A percentile compares a stretch with the other conserved stretches of the same genome.
These are phyloP conservation scores for Trachelipus rathkii DNA, from an alignment of 1,140 invertebrate genomes.

Conservation along the genomic window DNA sequence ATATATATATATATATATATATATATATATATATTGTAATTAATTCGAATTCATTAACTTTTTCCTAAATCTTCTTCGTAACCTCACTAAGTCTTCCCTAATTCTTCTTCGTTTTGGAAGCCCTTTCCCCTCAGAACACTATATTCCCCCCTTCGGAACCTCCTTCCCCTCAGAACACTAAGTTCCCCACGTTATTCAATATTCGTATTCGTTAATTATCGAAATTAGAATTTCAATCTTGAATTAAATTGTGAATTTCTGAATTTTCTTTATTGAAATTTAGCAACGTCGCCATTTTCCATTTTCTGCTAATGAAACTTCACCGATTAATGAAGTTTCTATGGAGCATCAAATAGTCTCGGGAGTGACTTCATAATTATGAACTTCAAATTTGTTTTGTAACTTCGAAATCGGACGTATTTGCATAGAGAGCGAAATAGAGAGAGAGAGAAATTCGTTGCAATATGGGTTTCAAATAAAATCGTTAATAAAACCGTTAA, in stretches of 20 bases:
- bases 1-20: too few species aligned
- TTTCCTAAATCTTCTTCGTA: too few species aligned
- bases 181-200: not conserved
- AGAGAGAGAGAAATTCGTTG: too few species aligned
- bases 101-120: too few species aligned
- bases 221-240: conserved; percentile 13
- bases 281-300: conserved; percentile 1
- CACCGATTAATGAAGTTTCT: conserved; percentile 1
- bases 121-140: too few species aligned
- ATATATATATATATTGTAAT: too few species aligned
- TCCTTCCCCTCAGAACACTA: not conserved
- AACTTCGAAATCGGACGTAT: not conserved
- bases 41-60: too few species aligned
- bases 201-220: conserved; percentile 4
- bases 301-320: conserved; percentile 8
- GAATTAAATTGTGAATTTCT: conserved; percentile 11
- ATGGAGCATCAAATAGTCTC: not conserved
- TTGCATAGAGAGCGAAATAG: not conserved
- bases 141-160: not conserved
- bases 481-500: too few species aligned
- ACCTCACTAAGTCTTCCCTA: too few species aligned
- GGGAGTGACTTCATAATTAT: conserved; percentile 7
- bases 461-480: too few species aligned
- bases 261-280: conserved; percentile 12
- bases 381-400: conserved; percentile 2